These are phyloP conservation scores for Lissocephala sabroskyi DNA, from an alignment of 2,888 invertebrate species.

Conservation along the genomic window DNA sequence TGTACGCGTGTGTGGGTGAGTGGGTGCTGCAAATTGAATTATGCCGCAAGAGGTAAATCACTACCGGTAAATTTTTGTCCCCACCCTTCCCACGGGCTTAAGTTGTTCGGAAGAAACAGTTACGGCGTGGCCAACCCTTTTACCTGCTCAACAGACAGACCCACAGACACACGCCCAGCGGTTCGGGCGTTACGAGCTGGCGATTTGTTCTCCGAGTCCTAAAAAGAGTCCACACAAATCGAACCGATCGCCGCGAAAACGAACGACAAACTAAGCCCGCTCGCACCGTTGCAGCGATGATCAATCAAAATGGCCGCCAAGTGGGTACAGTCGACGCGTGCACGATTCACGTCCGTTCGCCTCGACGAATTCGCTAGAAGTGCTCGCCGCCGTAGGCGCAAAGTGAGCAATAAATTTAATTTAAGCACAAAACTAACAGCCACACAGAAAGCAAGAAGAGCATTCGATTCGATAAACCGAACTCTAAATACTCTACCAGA, in stretches of 20 bases:
- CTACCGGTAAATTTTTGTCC: slow-evolving; percentile 44
- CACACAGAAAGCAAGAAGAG: not conserved
- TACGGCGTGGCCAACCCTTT: slow-evolving; percentile 1
- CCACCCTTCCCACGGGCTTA: too few species aligned
- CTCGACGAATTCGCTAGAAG: slow-evolving; percentile 40
- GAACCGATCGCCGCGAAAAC: slow-evolving; percentile 9
- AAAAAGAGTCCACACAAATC: slow-evolving; percentile 1
- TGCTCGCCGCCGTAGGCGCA: slow-evolving; percentile 8
- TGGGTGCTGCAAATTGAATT: slow-evolving; percentile 43
- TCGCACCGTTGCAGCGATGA: too few species aligned
- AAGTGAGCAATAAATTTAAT: slow-evolving; percentile 52
- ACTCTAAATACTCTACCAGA: too few species aligned
- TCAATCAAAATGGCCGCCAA: too few species aligned
- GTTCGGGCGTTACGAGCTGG: too few species aligned
- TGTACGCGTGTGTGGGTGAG: too few species aligned
- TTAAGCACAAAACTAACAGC: slow-evolving; percentile 30
- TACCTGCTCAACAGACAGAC: too few species aligned
- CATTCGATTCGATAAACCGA: too few species aligned
- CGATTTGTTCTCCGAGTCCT: not conserved
- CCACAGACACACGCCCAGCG: too few species aligned
- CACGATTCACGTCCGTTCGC: slow-evolving; percentile 34
- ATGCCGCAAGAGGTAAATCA: slow-evolving; percentile 19
- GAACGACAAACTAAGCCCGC: slow-evolving; percentile 7
- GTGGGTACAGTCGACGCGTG: too few species aligned
- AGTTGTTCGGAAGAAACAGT: too few species aligned